phyloP scores from a whole-genome alignment of 2,888 invertebrate genomes.

The Malachius bipustulatus region DNA sequence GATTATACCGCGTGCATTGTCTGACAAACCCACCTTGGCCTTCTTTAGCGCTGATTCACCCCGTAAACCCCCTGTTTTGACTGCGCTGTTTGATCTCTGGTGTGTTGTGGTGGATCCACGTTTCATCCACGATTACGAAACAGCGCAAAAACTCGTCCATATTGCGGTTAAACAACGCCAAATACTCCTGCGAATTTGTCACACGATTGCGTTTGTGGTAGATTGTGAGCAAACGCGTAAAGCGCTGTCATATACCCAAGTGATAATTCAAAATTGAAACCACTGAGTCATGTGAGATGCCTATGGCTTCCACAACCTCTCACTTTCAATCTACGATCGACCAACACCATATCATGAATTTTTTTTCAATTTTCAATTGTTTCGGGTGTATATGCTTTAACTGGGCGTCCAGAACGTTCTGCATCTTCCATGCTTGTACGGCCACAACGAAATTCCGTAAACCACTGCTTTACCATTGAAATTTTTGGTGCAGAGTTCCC shows the following conservation, averaged over 20 bases:
- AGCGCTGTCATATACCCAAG: conserved; percentile 21
- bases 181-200: conserved; percentile 10
- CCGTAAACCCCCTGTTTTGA: too few species aligned
- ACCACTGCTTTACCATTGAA: conserved; percentile 15
- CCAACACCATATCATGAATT: conserved; percentile 19
- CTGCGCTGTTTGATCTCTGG: too few species aligned
- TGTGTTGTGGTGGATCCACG: too few species aligned
- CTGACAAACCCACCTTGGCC: too few species aligned
- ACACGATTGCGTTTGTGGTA: conserved; percentile 13
- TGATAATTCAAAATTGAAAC: conserved; percentile 20
- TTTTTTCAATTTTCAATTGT: conserved; percentile 18
- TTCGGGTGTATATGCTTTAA: conserved; percentile 11
- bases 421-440: conserved; percentile 17
- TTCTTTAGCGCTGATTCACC: too few species aligned
- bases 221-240: conserved; percentile 14
- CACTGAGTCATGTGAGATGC: conserved; percentile 10
- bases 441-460: conserved; percentile 16
- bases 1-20: too few species aligned
- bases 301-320: conserved; percentile 9
- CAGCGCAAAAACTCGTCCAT: too few species aligned
- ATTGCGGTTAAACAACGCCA: too few species aligned
- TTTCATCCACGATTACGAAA: too few species aligned
- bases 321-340: conserved; percentile 18
- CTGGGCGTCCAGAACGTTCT: conserved; percentile 17
- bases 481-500: conserved; percentile 16